Evolutionary conservation across 2,888 invertebrate genomes (phyloP).

Genomic region (Iselma pallidipennis): DNA sequence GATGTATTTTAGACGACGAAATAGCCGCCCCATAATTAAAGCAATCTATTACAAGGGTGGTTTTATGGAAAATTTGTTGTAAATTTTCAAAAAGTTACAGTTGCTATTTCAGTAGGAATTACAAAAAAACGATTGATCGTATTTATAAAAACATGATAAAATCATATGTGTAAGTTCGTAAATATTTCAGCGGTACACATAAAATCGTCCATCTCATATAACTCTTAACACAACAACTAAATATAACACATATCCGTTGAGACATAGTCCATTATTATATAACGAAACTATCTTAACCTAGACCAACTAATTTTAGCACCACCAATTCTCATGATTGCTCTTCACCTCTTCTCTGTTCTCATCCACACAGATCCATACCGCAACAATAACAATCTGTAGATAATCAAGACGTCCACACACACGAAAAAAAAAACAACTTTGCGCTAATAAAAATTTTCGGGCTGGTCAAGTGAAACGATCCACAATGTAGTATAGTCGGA

Average conservation of each 20-base stretch:
- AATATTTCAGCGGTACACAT: too few species aligned
- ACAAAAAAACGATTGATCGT: too few species aligned
- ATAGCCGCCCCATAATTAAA: too few species aligned
- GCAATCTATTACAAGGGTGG: too few species aligned
- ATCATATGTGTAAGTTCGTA: neutral
- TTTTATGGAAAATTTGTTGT: too few species aligned
- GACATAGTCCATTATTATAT: neutral
- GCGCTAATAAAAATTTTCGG: neutral
- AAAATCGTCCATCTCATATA: too few species aligned
- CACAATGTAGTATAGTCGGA: neutral
- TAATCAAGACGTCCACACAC: too few species aligned
- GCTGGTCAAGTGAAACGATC: too few species aligned
- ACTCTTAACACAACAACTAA: neutral
- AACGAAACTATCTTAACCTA: slow-evolving; percentile 5
- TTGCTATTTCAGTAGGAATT: too few species aligned
- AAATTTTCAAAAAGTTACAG: too few species aligned
- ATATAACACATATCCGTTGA: neutral
- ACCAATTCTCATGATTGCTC: neutral
- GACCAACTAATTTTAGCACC: slow-evolving; percentile 8
- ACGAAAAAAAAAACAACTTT: neutral
- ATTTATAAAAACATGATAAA: too few species aligned
- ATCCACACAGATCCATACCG: neutral
- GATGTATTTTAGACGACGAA: neutral
- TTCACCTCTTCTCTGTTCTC: neutral
- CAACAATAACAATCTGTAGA: too few species aligned